Evolutionary conservation across 2,797 vertebrate species (phyloP).

Genomic region (Centroberyx gerrardi): DNA sequence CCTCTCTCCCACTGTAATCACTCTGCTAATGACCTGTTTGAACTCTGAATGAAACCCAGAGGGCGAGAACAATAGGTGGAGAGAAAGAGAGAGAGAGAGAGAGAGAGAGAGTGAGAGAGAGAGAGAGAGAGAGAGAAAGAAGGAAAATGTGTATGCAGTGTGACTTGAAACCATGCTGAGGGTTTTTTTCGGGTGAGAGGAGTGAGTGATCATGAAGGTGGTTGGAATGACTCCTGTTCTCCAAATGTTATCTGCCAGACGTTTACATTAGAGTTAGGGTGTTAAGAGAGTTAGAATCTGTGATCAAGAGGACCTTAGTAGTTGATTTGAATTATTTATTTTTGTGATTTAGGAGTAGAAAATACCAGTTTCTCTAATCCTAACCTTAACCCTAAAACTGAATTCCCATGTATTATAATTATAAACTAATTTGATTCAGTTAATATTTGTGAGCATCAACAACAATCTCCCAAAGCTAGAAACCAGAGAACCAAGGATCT

Average conservation of each 20-base stretch:
- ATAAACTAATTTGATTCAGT: neutral
- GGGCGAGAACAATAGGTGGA: constrained; percentile 60
- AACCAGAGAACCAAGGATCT: neutral
- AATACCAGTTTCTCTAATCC: too few species aligned
- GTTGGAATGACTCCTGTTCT: neutral
- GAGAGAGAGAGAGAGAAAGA: neutral
- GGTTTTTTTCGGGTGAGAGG: too few species aligned
- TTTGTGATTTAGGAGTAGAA: too few species aligned
- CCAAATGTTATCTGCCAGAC: neutral
- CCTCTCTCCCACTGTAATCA: constrained; percentile 76
- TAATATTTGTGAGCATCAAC: neutral
- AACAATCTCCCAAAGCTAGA: neutral
- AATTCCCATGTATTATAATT: too few species aligned
- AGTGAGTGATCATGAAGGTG: neutral
- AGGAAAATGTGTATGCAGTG: neutral
- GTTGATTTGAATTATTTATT: too few species aligned
- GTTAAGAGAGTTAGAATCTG: too few species aligned
- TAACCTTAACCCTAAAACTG: too few species aligned
- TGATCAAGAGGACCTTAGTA: too few species aligned
- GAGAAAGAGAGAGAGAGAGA: neutral
- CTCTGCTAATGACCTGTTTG: constrained; percentile 79
- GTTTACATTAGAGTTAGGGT: neutral
- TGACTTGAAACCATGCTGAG: constrained; percentile 1
- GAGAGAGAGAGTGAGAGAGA: neutral
- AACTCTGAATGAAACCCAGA: constrained; percentile 72